Evolutionary conservation across 2,888 invertebrate species (phyloP), one percentile per base, ranked within the genome.

Genomic region (Eupsilia transversa): DNA sequence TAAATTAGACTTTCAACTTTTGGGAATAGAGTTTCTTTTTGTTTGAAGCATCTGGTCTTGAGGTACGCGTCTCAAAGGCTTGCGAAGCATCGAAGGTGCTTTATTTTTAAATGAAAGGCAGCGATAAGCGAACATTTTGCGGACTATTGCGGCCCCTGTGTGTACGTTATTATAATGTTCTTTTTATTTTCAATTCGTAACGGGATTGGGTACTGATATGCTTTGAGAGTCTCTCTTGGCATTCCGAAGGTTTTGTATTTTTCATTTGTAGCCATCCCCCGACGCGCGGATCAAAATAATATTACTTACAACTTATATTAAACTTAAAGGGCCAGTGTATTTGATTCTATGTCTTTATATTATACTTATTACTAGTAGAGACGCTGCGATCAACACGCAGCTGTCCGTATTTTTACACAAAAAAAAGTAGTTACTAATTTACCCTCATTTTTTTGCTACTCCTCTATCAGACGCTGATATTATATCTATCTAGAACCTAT

Each of bases 81-180:
- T 84, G 74, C 52, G 78, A 71, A 81, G 80, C 78, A 83, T 87
- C 83, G 87, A 82, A 87, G 86, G 87, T 87, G 83, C 86, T 87
- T 87, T 87, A 87, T 87, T 87, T 87, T 87, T 87, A 86, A 87
- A 87, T 86, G 87, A 83, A 87, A 87, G 83, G 74, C 84, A 72
- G 65, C 79, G 87, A 87, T 87, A 86, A 86, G 87, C 77, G 84
- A 73, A 83, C 77, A 77, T 83, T 87, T 85, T 83, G 86, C 80
- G 82, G 83, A 86, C 87, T 84, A 86, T 83, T 87, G 87, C 83
- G 79, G 80, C 80, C 84, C 80, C 77, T 67, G 77, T 65, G 77
- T 76, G 72, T 83, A 63, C 72, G 71, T 85, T 87, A 85, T 79
- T 85, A 83, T 81, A 77, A 87, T 84, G 87, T 84, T 75, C 82